These are phyloP conservation scores for Monoplex corrugatus DNA, from an alignment of 2,888 invertebrate species.

Conservation along the genomic window DNA sequence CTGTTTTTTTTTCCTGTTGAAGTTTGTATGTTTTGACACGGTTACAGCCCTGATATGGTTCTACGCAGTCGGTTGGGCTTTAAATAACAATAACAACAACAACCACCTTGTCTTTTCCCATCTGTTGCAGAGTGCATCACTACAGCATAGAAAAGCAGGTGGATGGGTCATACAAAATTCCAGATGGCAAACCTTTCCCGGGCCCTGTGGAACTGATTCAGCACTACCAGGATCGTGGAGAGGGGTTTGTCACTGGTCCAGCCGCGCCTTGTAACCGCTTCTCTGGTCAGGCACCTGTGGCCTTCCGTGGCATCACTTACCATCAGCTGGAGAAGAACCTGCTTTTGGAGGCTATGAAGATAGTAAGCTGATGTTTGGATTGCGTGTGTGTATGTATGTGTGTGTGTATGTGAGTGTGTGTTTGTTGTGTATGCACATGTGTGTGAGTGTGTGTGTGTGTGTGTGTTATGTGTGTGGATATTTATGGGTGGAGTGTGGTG, in stretches of 20 bases:
- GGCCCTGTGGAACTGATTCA: conserved; percentile 80
- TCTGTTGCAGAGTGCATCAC: conserved; percentile 76
- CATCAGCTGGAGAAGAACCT: conserved; percentile 77
- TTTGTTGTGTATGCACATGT: too few relatives aligned
- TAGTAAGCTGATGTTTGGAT: conserved; percentile 22
- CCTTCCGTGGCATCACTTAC: conserved; percentile 80
- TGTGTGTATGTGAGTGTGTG: too few relatives aligned
- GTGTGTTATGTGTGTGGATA: too few relatives aligned
- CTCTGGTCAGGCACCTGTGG: conserved; percentile 74
- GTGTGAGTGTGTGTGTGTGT: too few relatives aligned
- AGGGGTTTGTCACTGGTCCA: conserved; percentile 79
- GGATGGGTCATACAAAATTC: conserved; percentile 80
- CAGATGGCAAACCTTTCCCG: conserved; percentile 77
- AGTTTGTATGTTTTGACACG: too few relatives aligned
- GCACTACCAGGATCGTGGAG: conserved; percentile 75
- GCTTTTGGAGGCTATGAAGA: conserved; percentile 67
- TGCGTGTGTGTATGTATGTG: too few relatives aligned
- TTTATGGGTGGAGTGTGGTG: not conserved
- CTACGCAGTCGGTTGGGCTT: too few relatives aligned
- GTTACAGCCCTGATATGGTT: too few relatives aligned
- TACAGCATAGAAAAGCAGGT: conserved; percentile 80
- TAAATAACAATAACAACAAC: too few relatives aligned
- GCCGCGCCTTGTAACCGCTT: conserved; percentile 73
- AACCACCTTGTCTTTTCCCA: not conserved
- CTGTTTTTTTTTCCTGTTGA: too few relatives aligned